Evolutionary conservation across 64 coral and sea anemone genomes (phyloP).

Genomic region (Montipora sp.): DNA sequence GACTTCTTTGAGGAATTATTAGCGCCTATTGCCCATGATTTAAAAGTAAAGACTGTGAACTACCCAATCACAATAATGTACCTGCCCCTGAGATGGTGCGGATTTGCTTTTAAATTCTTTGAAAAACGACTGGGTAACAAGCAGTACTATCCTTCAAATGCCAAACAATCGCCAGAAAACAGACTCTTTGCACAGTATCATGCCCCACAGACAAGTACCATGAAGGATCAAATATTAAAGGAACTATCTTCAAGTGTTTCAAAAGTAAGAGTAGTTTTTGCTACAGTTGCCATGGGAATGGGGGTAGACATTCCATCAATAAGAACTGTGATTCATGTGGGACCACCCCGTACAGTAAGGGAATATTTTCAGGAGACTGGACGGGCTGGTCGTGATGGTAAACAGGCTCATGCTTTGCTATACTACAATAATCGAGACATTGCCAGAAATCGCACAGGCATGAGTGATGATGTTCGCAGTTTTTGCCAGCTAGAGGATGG

Average conservation of each 20-base stretch:
- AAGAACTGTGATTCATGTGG: conserved; percentile 15
- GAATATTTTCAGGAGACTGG: too few relatives aligned
- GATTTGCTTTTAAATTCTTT: too few relatives aligned
- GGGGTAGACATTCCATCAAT: conserved; percentile 35
- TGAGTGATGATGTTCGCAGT: conserved; percentile 3
- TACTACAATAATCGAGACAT: conserved; percentile 32
- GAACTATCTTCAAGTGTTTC: not conserved
- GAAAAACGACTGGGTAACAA: too few relatives aligned
- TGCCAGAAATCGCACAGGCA: conserved; percentile 19
- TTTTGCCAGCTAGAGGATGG: conserved; percentile 14
- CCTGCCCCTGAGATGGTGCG: too few relatives aligned
- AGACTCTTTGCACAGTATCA: conserved; percentile 26
- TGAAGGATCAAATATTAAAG: not conserved
- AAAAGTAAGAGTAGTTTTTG: too few relatives aligned
- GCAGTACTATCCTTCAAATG: too few relatives aligned
- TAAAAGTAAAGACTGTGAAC: not conserved
- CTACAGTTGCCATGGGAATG: too few relatives aligned
- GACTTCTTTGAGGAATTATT: conserved; percentile 28
- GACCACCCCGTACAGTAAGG: too few relatives aligned
- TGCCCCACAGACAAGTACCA: not conserved
- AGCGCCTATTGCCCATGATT: not conserved
- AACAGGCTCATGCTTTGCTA: not conserved
- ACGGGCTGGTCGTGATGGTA: conserved; percentile 30
- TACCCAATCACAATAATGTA: not conserved
- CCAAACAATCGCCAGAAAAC: not conserved